Conservation (phyloP, 2,888 invertebrate species). For the Bombylius discolor region DNA sequence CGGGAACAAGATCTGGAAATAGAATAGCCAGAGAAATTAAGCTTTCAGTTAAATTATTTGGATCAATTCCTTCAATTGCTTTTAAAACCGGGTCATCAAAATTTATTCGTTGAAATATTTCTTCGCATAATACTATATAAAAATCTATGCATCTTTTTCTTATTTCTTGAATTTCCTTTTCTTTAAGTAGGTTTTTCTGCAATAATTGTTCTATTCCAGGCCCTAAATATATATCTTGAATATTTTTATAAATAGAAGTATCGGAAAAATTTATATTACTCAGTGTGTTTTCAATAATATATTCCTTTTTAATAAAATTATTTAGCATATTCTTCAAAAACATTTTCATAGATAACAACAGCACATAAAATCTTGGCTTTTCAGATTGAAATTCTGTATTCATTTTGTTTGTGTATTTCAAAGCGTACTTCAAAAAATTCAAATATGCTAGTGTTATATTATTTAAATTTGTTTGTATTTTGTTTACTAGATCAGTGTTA, state of each 20-base stretch:
- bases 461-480: too few relatives aligned
- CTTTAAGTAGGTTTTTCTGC: not conserved
- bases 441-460: not conserved
- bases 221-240: slow-evolving; percentile 4
- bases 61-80: not conserved
- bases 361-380: slow-evolving; percentile 1
- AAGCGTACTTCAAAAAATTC: slow-evolving; percentile 1
- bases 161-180: slow-evolving; percentile 1
- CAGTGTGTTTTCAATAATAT: not conserved
- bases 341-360: not conserved
- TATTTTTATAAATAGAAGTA: not conserved
- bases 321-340: slow-evolving; percentile 3
- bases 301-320: slow-evolving; percentile 4
- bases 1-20: not conserved
- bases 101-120: not conserved
- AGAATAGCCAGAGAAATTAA: not conserved
- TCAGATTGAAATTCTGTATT: slow-evolving; percentile 5
- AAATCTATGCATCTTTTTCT: not conserved
- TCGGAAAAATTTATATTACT: not conserved
- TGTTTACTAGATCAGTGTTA: too few relatives aligned
- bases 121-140: not conserved
- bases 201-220: slow-evolving; percentile 5
- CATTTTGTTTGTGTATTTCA: slow-evolving; percentile 4
- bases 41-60: not conserved
- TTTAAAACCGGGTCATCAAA: not conserved